Evolutionary conservation across 2,888 invertebrate species (phyloP), one percentile per base, ranked within the genome.

Genomic region (Brenthis ino): DNA sequence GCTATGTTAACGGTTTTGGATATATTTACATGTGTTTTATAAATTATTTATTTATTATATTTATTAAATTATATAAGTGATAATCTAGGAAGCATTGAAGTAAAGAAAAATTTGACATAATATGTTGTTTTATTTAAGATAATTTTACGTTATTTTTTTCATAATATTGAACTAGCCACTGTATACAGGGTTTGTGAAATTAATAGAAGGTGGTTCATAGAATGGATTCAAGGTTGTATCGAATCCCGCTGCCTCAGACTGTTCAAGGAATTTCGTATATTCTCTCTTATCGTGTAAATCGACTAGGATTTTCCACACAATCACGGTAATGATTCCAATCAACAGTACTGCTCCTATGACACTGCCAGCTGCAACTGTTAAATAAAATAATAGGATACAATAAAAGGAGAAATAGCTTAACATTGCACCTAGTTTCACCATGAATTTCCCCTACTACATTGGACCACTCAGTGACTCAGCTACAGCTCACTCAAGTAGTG

Each of bases 271-370:
- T 73, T 82, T 87, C 0, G 81, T 71, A 65, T 86, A 91, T 73
- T 90, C 90, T 14, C 78, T 82, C 61, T 82, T 81, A 65, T 91
- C 91, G 65, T 85, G 84, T 3, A 81, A 61, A 47, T 87, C 85
- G 1, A 88, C 81, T 6, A 87, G 63, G 6, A 88, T 71, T 75
- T 91, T 91, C 90, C 90, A 91, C 0, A 78, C 72, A 1, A 90
- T 76, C 0, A 86, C 76, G 2, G 89, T 87, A 53, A 89, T 47
- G 6, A 91, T 69, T 3, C 91, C 91, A n/a, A 91, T 81, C 2
- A 90, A 65, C 13, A 91, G 58, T 0, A 89, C 82, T 8, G 77
- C 72, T 0, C 83, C 86, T 8, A 90, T 79, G 0, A 85, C 80
- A 64, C 83, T 80, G 1, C 82, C 86, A 1, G 85, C 80, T 5